Evolutionary conservation across 2,113 vertebrate genomes (phyloP).

Genomic region (Apteryx owenii): DNA sequence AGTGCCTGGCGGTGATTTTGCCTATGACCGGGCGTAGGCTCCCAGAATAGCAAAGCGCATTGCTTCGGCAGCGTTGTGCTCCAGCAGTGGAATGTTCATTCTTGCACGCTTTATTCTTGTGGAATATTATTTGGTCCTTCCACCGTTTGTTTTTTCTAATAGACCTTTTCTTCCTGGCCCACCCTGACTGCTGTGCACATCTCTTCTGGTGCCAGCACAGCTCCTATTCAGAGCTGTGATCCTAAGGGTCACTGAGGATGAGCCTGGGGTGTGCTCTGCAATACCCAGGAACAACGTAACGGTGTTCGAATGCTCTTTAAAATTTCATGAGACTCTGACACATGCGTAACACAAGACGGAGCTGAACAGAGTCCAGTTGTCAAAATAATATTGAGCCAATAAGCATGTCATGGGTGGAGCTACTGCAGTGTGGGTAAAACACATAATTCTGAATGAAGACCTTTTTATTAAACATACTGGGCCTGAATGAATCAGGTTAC

Average conservation of each 20-base stretch:
- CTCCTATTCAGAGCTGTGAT: neutral
- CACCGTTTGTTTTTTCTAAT: neutral
- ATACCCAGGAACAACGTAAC: neutral
- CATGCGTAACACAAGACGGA: neutral
- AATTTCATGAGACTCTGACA: neutral
- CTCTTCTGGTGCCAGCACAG: neutral
- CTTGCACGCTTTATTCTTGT: neutral
- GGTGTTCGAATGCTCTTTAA: neutral
- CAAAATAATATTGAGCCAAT: slow-evolving; percentile 81
- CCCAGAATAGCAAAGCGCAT: neutral
- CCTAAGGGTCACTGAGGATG: neutral
- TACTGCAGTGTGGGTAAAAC: slow-evolving; percentile 67
- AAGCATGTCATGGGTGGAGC: slow-evolving; percentile 78
- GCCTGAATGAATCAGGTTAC: neutral
- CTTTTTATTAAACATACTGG: slow-evolving; percentile 6
- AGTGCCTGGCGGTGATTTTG: neutral
- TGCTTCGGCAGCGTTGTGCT: neutral
- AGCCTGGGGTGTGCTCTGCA: neutral
- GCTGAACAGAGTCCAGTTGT: slow-evolving; percentile 25
- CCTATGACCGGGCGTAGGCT: neutral
- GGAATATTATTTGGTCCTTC: neutral
- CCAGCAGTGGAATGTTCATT: neutral
- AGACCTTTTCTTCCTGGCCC: neutral
- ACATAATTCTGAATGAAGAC: slow-evolving; percentile 79
- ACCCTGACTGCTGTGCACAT: fast-evolving